These are phyloP conservation scores for Galerucella pusilla DNA, from an alignment of 2,888 invertebrate species.

Conservation along the genomic window DNA sequence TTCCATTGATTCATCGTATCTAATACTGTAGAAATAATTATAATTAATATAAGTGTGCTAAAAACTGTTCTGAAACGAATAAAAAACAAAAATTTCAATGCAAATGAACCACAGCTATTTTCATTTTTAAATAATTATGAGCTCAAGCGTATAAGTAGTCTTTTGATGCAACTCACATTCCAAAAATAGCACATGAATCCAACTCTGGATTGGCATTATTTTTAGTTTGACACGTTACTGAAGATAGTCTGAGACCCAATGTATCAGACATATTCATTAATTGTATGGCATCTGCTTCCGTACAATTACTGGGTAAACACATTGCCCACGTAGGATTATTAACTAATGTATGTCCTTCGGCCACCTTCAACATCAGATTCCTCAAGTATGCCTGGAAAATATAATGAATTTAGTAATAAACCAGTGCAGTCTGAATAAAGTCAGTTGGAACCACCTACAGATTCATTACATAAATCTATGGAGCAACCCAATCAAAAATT, in stretches of 20 bases:
- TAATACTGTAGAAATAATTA: neutral
- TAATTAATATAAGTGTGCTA: neutral
- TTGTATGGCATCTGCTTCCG: conserved; percentile 63
- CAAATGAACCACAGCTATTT: too few relatives aligned
- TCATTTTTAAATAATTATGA: too few relatives aligned
- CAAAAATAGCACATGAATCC: conserved; percentile 43
- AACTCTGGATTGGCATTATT: conserved; percentile 38
- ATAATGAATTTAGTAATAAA: neutral
- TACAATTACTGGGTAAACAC: conserved; percentile 45
- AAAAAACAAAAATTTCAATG: neutral
- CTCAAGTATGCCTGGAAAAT: neutral
- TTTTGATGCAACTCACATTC: conserved; percentile 42
- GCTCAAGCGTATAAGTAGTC: too few relatives aligned
- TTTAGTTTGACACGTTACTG: conserved; percentile 43
- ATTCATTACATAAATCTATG: too few relatives aligned
- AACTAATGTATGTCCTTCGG: neutral
- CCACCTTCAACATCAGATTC: conserved; percentile 10
- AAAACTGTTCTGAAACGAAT: conserved; percentile 1
- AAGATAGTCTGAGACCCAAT: conserved; percentile 19
- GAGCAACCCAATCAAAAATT: too few relatives aligned
- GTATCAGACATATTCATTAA: conserved; percentile 50
- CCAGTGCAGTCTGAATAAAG: neutral
- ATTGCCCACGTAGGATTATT: conserved; percentile 41
- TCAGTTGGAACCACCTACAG: too few relatives aligned
- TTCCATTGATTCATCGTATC: neutral